Evolutionary conservation across 2,797 vertebrate genomes (phyloP).

Genomic region (Tangara arthus): DNA sequence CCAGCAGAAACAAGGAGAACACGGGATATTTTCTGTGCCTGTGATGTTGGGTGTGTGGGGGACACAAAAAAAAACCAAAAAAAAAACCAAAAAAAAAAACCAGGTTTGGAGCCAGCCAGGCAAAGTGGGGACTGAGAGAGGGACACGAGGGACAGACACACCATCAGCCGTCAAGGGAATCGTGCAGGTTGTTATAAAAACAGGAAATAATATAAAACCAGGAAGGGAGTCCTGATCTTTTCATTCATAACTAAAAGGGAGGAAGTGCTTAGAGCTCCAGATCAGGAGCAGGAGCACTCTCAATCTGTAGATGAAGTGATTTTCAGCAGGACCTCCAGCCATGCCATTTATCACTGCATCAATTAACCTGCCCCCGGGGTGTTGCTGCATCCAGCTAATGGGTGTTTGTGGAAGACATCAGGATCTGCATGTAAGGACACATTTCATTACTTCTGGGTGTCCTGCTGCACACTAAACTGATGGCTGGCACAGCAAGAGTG

Average conservation of each 20-base stretch:
- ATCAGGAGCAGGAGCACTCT: not conserved
- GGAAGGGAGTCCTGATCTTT: not conserved
- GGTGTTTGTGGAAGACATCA: not conserved
- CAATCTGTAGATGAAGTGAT: not conserved
- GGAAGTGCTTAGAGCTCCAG: not conserved
- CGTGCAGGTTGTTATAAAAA: not conserved
- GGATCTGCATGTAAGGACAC: not conserved
- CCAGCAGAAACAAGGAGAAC: not conserved
- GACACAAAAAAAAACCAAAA: not conserved
- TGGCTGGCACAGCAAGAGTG: not conserved
- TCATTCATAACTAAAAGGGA: not conserved
- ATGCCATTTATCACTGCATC: not conserved
- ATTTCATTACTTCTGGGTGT: not conserved
- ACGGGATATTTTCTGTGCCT: not conserved
- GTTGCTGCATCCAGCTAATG: not conserved
- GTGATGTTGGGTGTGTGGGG: not conserved
- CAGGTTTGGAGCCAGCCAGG: not conserved
- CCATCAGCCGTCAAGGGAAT: not conserved
- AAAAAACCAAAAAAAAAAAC: not conserved
- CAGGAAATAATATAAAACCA: not conserved
- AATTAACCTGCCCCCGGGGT: not conserved
- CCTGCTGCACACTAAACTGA: not conserved
- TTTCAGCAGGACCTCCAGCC: not conserved
- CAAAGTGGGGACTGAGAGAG: not conserved
- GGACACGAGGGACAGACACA: accelerated